Conservation (phyloP, 2,888 invertebrate genomes). For the Carterocephalus palaemon region DNA sequence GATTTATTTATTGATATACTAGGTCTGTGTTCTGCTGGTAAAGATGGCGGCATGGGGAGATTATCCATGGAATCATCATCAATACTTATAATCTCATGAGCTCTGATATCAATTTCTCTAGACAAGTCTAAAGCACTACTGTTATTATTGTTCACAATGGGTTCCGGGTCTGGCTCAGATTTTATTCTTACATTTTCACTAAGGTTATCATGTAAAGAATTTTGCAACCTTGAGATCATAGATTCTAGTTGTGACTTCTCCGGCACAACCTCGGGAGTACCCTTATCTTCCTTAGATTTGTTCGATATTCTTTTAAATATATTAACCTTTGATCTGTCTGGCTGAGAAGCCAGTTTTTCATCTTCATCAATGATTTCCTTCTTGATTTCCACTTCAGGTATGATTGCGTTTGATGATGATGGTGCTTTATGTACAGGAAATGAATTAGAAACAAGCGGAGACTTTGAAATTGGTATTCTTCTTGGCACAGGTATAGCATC, state of each 20-base stretch:
- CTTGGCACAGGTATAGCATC: slow-evolving; percentile 72
- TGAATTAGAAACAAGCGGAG: slow-evolving; percentile 65
- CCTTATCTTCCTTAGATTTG: slow-evolving; percentile 83
- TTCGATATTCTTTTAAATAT: slow-evolving; percentile 92
- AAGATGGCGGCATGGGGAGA: slow-evolving; percentile 45
- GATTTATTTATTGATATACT: slow-evolving; percentile 69
- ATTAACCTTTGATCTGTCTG: slow-evolving; percentile 90
- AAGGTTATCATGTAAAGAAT: slow-evolving; percentile 51
- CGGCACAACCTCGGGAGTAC: slow-evolving; percentile 59
- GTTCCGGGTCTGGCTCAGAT: slow-evolving; percentile 45
- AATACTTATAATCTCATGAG: slow-evolving; percentile 71
- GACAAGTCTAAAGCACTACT: slow-evolving; percentile 73
- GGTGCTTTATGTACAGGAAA: slow-evolving; percentile 54
- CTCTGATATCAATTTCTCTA: slow-evolving; percentile 70
- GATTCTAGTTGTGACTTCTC: slow-evolving; percentile 64
- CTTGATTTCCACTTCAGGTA: slow-evolving; percentile 66
- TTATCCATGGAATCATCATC: slow-evolving; percentile 71
- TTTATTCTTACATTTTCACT: slow-evolving; percentile 55
- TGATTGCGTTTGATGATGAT: slow-evolving; percentile 49
- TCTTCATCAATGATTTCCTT: slow-evolving; percentile 74
- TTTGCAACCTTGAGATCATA: slow-evolving; percentile 70
- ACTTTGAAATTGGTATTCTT: slow-evolving; percentile 72
- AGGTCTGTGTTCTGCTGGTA: slow-evolving; percentile 47
- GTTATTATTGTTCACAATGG: slow-evolving; percentile 74
- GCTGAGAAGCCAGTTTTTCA: slow-evolving; percentile 85